Base-by-base conservation (phyloP, 2,888 invertebrate species). In the Hipparchia semele region DNA sequence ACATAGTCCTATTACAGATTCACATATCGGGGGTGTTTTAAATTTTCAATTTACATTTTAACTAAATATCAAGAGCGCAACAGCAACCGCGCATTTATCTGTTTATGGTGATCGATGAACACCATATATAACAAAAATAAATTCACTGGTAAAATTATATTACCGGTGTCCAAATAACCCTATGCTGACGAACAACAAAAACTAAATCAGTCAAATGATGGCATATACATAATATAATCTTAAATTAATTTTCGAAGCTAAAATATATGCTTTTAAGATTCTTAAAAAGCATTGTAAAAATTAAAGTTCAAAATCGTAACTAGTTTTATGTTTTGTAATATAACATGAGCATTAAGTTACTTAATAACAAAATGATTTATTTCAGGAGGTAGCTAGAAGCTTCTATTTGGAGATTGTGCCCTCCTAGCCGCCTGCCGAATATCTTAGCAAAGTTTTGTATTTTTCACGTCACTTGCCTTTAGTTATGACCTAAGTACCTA, bases 141-240 rank as follows among this genome's bases (percentile, higher is more conserved):
- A 72, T 76, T 75, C 68, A 73, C 66, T 71, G 69, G 68, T 76
- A 53, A 58, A 69, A 70, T 60, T 33, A 66, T 72, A 69, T 74
- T 49, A 49, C 49, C 69, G 67, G 65, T 65, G 71, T 70, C 72
- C 53, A 66, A 76, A 74, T 73, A 65, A 67, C 73, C 51, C 5
- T 13, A 56, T n/a, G 13, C 58, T 13, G 7, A 23, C 7, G 12
- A 61, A 67, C 51, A 73, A 64, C 67, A 71, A 65, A 39, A 77
- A 79, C 79, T 76, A 80, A 84, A 79, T 86, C 87, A 87, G 85
- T 86, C 87, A 81, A 81, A 81, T 77, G 83, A 84, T 87, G 83
- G 83, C 83, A 79, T 59, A 59, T 10, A 1, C 10, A 58, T 81
- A 80, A 58, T 81, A 80, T 73, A 56, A 58, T 67, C n/a, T 45